Evolutionary conservation across 2,888 invertebrate species (phyloP).

Genomic region (Odontocerum albicorne): DNA sequence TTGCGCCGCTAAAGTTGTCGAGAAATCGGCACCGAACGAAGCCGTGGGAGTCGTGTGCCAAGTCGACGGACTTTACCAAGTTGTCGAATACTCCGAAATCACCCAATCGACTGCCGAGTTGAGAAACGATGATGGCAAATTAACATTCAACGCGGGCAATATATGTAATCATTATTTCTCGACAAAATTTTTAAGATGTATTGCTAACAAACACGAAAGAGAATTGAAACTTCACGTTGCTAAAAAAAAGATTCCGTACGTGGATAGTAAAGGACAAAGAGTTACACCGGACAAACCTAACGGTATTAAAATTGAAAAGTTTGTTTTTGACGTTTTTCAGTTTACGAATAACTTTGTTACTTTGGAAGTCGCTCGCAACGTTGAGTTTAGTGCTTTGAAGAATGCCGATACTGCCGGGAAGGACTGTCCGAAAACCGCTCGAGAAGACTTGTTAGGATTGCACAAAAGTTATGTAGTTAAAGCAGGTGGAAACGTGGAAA

Average conservation of each 20-base stretch:
- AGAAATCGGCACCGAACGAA: slow-evolving; percentile 88
- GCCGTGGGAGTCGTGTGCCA: slow-evolving; percentile 95
- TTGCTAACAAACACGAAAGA: slow-evolving; percentile 70
- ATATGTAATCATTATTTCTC: slow-evolving; percentile 99
- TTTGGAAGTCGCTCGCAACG: slow-evolving; percentile 87
- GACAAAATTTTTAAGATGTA: slow-evolving; percentile 75
- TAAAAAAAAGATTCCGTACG: slow-evolving; percentile 93
- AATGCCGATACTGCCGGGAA: slow-evolving; percentile 86
- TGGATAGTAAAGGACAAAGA: slow-evolving; percentile 70
- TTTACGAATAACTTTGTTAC: slow-evolving; percentile 89
- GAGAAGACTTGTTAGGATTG: slow-evolving; percentile 72
- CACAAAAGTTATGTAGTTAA: slow-evolving; percentile 78
- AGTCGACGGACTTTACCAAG: slow-evolving; percentile 87
- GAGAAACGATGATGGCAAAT: slow-evolving; percentile 67
- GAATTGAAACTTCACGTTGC: slow-evolving; percentile 91
- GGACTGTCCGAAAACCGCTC: slow-evolving; percentile 89
- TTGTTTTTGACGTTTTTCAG: slow-evolving; percentile 98
- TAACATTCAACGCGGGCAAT: slow-evolving; percentile 93
- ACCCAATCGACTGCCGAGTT: slow-evolving; percentile 83
- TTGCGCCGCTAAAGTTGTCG: slow-evolving; percentile 96
- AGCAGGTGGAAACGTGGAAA: slow-evolving; percentile 76
- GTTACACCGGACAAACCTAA: slow-evolving; percentile 82
- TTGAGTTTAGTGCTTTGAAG: slow-evolving; percentile 97
- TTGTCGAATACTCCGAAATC: slow-evolving; percentile 97
- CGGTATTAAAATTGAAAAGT: slow-evolving; percentile 98